A percentile compares a stretch with the other conserved stretches of the same genome.
These are phyloP conservation scores for Drosophila demipolita DNA, from an alignment of 2,888 invertebrate species.

Conservation along the genomic window DNA sequence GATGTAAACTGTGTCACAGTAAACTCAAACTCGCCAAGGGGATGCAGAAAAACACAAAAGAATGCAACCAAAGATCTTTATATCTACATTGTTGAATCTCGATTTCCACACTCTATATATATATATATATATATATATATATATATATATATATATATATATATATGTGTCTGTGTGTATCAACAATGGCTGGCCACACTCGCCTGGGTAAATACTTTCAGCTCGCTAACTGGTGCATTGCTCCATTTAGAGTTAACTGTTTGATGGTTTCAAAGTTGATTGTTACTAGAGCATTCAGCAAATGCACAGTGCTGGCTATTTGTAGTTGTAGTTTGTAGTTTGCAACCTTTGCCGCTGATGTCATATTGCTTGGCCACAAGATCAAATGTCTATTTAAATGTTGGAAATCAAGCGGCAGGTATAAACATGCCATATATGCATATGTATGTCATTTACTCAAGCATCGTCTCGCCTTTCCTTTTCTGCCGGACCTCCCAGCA, in stretches of 20 bases:
- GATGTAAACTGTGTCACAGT: constrained; percentile 41
- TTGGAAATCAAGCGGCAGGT: constrained; percentile 48
- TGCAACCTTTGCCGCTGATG: constrained; percentile 29
- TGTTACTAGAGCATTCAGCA: constrained; percentile 27
- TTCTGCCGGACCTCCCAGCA: background rate
- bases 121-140: background rate
- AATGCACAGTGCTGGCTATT: background rate
- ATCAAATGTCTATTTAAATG: constrained; percentile 43
- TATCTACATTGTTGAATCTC: constrained; percentile 30
- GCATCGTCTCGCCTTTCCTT: background rate
- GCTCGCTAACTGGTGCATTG: constrained; percentile 17
- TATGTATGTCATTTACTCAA: background rate
- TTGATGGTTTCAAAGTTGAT: constrained; percentile 34
- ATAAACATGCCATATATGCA: constrained; percentile 9
- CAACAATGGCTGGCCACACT: constrained; percentile 37
- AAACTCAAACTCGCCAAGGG: constrained; percentile 11
- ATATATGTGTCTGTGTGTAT: background rate
- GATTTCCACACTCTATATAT: constrained; percentile 14
- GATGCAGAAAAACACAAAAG: constrained; percentile 10
- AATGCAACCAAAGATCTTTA: constrained; percentile 26
- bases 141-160: background rate
- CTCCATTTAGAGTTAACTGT: constrained; percentile 22
- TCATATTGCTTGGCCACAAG: constrained; percentile 28
- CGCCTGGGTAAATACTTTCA: constrained; percentile 41
- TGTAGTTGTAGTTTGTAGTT: background rate